Evolutionary conservation across 2,888 invertebrate species (phyloP), one percentile per base, ranked within the genome.

Genomic region (Petrolisthes cinctipes): DNA sequence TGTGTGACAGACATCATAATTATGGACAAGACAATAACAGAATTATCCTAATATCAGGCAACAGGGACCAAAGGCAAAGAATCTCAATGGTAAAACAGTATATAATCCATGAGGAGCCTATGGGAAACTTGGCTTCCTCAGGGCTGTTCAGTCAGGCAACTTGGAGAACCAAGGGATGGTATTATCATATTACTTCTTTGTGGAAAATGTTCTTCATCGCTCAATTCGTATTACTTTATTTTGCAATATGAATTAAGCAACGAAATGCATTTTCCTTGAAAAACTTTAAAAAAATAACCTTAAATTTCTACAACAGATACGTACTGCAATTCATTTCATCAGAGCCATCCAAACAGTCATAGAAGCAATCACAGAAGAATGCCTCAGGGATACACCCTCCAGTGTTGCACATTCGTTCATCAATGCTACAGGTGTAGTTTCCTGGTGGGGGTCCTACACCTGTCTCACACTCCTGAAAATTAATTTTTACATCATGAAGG

Each of bases 291-390:
- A 56, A 53, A 53, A 80, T 6, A 20, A 54, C 56, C 20, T 56
- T 56, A 78, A 78, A 78, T 54, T 23, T 17, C 0, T 57, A 14
- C 37, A 37, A 9, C 17, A 17, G 66, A 53, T 57, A 82, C 85
- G 79, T 53, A 89, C 89, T 14, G 54, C 89, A 89, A 68, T 76
- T 23, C 4, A 6, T n/a, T 84, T 89, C 89, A 61, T 89, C 89
- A n/a, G 89, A 89, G n/a, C 82, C 89, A 71, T 89, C 89, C 53
- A 81, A 20, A 20, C 89, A 89, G 82, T 89, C 89, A 11, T 14
- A n/a, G 56, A 82, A 86, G 76, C 89, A 86, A 76, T 89, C 89
- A 84, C 89, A 89, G 83, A 80, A 75, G 86, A 82, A 89, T 9
- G 56, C 71, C 51, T 53, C 76, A 51, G 86, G 86, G 9, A 89